Evolutionary conservation across 2,888 invertebrate species (phyloP).

Genomic region (Torymus texanus): DNA sequence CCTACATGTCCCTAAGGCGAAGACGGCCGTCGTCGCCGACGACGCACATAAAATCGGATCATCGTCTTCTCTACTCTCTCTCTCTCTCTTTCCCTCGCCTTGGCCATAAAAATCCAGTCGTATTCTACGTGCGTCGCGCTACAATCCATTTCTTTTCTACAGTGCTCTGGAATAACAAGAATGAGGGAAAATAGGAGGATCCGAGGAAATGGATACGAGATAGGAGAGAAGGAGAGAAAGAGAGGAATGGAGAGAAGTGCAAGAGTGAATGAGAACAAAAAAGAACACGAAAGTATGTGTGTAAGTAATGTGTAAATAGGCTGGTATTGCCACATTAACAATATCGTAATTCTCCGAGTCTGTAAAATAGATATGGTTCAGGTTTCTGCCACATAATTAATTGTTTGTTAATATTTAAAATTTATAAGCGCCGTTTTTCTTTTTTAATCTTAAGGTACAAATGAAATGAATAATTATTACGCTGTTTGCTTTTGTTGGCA

Average conservation of each 20-base stretch:
- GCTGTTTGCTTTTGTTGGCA: too few species aligned
- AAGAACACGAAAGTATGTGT: conserved; percentile 10
- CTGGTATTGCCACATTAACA: conserved; percentile 4
- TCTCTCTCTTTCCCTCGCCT: not conserved
- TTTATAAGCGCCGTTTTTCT: too few species aligned
- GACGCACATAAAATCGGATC: conserved; percentile 47
- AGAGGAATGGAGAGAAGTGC: not conserved
- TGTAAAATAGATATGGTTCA: too few species aligned
- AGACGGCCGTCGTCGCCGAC: conserved; percentile 6
- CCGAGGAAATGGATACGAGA: not conserved
- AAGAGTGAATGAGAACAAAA: conserved; percentile 9
- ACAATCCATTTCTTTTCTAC: conserved; percentile 43
- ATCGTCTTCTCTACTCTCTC: conserved; percentile 19
- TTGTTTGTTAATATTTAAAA: too few species aligned
- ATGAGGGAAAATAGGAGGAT: conserved; percentile 3
- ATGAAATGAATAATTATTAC: too few species aligned
- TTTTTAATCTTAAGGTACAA: too few species aligned
- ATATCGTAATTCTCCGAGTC: conserved; percentile 5
- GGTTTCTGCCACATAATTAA: too few species aligned
- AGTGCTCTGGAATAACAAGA: conserved; percentile 11
- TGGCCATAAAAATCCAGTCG: conserved; percentile 47
- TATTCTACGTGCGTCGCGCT: conserved; percentile 33
- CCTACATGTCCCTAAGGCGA: conserved; percentile 33
- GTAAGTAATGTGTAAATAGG: conserved; percentile 30
- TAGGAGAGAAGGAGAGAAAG: not conserved